phyloP scores from a whole-genome alignment of 2,113 vertebrate species.

The Charina bottae region DNA sequence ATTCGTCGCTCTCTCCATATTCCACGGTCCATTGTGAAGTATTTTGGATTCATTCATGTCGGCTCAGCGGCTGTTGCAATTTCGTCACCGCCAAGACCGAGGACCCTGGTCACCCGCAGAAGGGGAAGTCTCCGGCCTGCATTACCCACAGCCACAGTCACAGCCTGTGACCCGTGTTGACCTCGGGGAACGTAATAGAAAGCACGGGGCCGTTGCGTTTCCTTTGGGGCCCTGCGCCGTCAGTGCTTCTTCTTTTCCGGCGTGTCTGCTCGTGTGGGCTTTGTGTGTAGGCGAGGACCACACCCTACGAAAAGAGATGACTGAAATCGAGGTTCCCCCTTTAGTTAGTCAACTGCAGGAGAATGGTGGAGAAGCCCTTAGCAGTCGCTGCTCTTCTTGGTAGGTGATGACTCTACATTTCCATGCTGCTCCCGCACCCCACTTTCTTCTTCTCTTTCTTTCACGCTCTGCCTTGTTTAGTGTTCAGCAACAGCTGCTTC shows the following conservation, averaged over 20 bases:
- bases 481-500: neutral
- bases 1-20: neutral
- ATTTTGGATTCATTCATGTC: neutral
- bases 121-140: neutral
- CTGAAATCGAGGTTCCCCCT: constrained; percentile 59
- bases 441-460: neutral
- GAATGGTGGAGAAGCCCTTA: constrained; percentile 60
- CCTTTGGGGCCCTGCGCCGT: neutral
- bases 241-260: constrained; percentile 2
- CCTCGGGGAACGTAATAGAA: constrained; percentile 15
- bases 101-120: neutral
- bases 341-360: constrained; percentile 38
- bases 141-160: too few relatives aligned
- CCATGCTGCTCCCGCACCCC: neutral
- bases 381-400: constrained; percentile 55
- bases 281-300: neutral
- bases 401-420: constrained; percentile 43
- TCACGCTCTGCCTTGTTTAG: neutral
- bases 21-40: neutral
- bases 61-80: too few relatives aligned
- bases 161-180: neutral
- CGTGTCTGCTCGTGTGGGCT: neutral
- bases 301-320: constrained; percentile 13
- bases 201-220: constrained; percentile 3
- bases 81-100: neutral